Evolutionary conservation across 2,113 vertebrate species (phyloP).

Genomic region (Todiramphus saurophagus): DNA sequence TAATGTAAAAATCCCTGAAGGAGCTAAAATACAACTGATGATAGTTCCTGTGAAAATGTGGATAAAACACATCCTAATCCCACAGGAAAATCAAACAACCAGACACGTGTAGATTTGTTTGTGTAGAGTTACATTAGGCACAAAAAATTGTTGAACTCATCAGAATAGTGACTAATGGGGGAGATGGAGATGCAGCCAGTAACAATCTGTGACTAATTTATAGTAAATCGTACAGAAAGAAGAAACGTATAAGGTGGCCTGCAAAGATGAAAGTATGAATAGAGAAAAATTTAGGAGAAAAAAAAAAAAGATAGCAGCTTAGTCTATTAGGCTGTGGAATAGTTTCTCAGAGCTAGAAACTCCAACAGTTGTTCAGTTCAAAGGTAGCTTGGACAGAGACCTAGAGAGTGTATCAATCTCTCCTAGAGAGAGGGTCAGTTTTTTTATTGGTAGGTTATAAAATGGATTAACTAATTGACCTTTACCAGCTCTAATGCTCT

Average conservation of each 20-base stretch:
- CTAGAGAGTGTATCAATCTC: neutral
- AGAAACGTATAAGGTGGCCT: neutral
- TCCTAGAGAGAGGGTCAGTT: neutral
- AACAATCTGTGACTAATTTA: neutral
- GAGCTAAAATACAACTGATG: neutral
- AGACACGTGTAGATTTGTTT: neutral
- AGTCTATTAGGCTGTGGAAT: neutral
- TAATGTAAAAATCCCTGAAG: neutral
- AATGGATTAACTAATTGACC: neutral
- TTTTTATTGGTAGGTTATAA: neutral
- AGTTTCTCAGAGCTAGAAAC: neutral
- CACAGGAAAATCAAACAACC: neutral
- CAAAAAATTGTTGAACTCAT: neutral
- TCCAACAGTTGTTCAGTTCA: neutral
- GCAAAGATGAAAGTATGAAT: neutral
- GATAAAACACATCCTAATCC: neutral
- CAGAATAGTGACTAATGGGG: neutral
- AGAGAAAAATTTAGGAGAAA: neutral
- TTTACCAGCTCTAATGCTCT: neutral
- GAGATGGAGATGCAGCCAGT: neutral
- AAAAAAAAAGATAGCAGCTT: neutral
- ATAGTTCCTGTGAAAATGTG: neutral
- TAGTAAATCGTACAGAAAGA: neutral
- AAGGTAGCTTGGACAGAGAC: neutral
- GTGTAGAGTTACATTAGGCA: neutral